Evolutionary conservation across 2,888 invertebrate species (phyloP).

Genomic region (Trachelus tabidus): DNA sequence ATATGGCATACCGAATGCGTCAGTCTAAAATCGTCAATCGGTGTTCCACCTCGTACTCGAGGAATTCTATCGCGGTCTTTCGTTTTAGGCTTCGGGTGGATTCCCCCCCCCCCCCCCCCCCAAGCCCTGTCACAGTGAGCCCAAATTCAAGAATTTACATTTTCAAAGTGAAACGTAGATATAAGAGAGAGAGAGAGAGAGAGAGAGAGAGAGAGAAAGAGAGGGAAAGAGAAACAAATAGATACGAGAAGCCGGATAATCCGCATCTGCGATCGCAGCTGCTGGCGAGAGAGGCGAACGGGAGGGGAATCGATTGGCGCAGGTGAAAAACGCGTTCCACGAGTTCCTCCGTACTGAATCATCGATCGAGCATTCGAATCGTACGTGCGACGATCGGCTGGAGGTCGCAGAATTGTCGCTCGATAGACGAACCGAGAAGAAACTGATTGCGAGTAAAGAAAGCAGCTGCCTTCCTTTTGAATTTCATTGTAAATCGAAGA

Average conservation of each 20-base stretch:
- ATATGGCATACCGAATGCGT: too few relatives aligned
- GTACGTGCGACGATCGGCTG: background rate
- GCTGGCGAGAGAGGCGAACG: background rate
- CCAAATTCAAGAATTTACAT: background rate
- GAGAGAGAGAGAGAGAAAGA: too few relatives aligned
- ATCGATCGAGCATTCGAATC: background rate
- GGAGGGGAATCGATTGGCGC: background rate
- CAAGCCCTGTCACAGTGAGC: too few relatives aligned
- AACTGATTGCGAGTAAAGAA: background rate
- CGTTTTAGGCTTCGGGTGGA: too few relatives aligned
- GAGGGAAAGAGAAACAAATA: too few relatives aligned
- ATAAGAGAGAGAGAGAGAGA: too few relatives aligned
- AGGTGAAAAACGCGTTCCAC: background rate
- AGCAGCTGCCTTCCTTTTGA: background rate
- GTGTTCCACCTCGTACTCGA: background rate
- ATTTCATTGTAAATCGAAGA: background rate
- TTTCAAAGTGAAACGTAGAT: background rate
- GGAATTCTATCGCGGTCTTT: background rate
- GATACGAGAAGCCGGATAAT: background rate
- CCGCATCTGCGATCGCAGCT: background rate
- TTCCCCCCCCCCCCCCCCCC: too few relatives aligned
- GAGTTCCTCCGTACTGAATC: background rate
- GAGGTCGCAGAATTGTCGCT: background rate
- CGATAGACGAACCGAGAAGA: background rate
- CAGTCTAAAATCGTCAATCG: background rate